These are phyloP conservation scores for Prionailurus viverrinus DNA, from an alignment of 2,113 vertebrate species.

Conservation along the genomic window DNA sequence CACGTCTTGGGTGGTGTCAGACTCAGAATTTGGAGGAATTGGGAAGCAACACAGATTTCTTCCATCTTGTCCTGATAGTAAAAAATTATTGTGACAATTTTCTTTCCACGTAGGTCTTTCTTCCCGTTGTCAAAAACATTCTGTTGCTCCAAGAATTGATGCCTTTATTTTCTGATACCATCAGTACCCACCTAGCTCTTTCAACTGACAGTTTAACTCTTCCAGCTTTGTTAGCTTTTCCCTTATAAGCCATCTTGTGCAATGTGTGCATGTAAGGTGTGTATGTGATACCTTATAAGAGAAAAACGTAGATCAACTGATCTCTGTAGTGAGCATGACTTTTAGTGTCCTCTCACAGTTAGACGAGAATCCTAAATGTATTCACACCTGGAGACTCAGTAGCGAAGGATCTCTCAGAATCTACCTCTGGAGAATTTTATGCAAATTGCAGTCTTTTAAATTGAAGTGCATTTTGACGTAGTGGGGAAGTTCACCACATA, in stretches of 20 bases:
- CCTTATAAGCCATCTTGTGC: background rate
- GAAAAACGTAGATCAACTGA: background rate
- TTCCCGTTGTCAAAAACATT: background rate
- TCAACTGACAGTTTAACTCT: background rate
- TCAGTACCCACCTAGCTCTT: background rate
- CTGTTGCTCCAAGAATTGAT: background rate
- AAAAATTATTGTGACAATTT: background rate
- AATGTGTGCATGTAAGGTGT: background rate
- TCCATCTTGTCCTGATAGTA: background rate
- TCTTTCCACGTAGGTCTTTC: background rate
- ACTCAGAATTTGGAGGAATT: background rate
- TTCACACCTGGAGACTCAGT: background rate
- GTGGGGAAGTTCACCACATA: background rate
- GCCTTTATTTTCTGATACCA: background rate
- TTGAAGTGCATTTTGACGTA: conserved; percentile 31
- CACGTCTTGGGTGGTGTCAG: background rate
- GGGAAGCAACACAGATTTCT: background rate
- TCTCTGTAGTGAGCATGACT: background rate
- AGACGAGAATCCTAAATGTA: conserved; percentile 29
- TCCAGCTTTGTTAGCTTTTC: background rate
- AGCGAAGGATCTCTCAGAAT: background rate
- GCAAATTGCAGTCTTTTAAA: conserved; percentile 19
- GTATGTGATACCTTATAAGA: background rate
- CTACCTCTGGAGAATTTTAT: conserved; percentile 11
- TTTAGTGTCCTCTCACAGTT: background rate